A percentile compares a stretch with the other conserved stretches of the same genome.
Conservation (phyloP, 2,888 invertebrate genomes). For the Hemaris fuciformis region DNA sequence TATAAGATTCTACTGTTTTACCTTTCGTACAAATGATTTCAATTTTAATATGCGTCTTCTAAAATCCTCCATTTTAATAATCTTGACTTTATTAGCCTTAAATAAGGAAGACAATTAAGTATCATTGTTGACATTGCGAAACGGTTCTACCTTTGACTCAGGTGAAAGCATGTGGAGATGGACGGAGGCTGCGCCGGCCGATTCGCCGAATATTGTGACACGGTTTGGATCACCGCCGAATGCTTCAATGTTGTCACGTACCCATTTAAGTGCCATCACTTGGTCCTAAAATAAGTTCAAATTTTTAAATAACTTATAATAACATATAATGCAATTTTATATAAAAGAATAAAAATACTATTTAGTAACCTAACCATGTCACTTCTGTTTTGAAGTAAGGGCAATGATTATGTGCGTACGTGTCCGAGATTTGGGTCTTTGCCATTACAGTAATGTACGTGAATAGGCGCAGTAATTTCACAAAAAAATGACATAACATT, state of each 20-base stretch:
- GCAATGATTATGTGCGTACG: neutral
- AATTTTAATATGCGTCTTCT: no score
- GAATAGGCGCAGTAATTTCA: slow-evolving; percentile 5
- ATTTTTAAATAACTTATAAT: slow-evolving; percentile 13
- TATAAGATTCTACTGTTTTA: no score
- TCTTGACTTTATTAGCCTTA: neutral
- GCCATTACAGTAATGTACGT: neutral
- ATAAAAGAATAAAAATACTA: neutral
- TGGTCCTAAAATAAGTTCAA: slow-evolving; percentile 69
- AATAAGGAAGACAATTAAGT: neutral
- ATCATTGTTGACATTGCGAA: neutral
- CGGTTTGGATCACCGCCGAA: slow-evolving; percentile 82
- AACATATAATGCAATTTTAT: neutral
- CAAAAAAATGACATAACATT: slow-evolving; percentile 1
- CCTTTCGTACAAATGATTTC: no score
- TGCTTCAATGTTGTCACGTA: slow-evolving; percentile 81
- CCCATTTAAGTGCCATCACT: slow-evolving; percentile 83
- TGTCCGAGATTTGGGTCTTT: neutral
- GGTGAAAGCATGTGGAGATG: slow-evolving; percentile 82
- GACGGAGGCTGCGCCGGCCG: slow-evolving; percentile 83
- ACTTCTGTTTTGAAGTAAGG: neutral
- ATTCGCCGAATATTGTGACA: slow-evolving; percentile 83
- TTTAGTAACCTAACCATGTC: neutral
- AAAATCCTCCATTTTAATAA: no score
- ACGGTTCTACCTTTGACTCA: slow-evolving; percentile 59